Evolutionary conservation across 1,140 invertebrate genomes (phyloP).

Genomic region (Aphelinus atriplicis): DNA sequence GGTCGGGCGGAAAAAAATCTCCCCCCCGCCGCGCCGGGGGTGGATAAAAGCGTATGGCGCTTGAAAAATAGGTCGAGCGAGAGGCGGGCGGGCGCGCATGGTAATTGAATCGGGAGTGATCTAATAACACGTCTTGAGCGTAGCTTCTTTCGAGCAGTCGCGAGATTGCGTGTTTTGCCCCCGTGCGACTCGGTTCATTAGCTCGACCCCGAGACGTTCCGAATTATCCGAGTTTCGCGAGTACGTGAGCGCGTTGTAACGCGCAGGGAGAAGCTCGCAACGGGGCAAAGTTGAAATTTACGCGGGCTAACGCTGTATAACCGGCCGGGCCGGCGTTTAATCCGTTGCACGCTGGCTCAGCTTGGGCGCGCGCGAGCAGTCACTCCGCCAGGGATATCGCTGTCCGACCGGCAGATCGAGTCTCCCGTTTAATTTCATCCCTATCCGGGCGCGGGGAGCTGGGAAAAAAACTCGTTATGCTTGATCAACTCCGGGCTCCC

Average conservation of each 20-base stretch:
- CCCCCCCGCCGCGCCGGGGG: background rate
- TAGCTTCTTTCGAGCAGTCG: too few relatives aligned
- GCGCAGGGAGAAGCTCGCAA: constrained; percentile 25
- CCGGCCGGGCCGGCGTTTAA: too few relatives aligned
- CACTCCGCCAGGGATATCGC: too few relatives aligned
- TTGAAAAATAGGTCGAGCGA: constrained; percentile 11
- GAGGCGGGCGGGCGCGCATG: constrained; percentile 4
- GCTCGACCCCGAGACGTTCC: too few relatives aligned
- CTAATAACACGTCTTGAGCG: constrained; percentile 6
- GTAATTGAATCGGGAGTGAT: constrained; percentile 24
- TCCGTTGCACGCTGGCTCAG: background rate
- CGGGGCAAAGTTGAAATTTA: constrained; percentile 30
- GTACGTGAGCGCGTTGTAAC: background rate
- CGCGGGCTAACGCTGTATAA: background rate
- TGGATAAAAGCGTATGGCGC: background rate
- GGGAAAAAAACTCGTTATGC: too few relatives aligned
- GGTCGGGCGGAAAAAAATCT: background rate
- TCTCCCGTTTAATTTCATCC: too few relatives aligned
- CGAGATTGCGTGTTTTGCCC: too few relatives aligned
- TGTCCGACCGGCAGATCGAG: too few relatives aligned
- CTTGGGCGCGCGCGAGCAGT: too few relatives aligned
- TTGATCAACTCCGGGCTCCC: too few relatives aligned
- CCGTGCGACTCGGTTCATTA: too few relatives aligned
- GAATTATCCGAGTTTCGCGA: constrained; percentile 34
- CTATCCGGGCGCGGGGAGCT: too few relatives aligned